Percentiles rank a stretch among this genome's conserved stretches.
Evolutionary conservation across 2,888 invertebrate species (phyloP).

Genomic region (Folsomia candida): DNA sequence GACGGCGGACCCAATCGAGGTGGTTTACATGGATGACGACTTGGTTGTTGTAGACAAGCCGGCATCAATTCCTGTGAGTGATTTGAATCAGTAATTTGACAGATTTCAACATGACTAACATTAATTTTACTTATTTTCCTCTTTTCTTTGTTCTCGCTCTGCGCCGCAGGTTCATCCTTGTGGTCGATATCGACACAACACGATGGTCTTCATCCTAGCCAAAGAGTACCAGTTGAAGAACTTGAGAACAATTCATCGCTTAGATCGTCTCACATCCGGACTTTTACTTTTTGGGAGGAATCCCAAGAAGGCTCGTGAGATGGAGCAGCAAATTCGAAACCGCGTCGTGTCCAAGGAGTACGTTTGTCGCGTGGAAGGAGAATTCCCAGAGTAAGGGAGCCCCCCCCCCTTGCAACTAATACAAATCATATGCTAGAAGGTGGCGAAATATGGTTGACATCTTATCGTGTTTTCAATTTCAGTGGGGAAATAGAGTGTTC

Average conservation of each 20-base stretch:
- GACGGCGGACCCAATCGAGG: slow-evolving; percentile 91
- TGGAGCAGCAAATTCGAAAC: slow-evolving; percentile 92
- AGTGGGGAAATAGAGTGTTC: slow-evolving; percentile 80
- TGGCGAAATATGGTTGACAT: background rate
- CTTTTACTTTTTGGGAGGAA: slow-evolving; percentile 89
- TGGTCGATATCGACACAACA: slow-evolving; percentile 95
- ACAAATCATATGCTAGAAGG: no score
- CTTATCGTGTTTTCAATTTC: slow-evolving; percentile 48
- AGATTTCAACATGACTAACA: slow-evolving; percentile 4
- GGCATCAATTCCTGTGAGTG: slow-evolving; percentile 98
- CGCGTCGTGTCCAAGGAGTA: slow-evolving; percentile 91
- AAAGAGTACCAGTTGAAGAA: slow-evolving; percentile 94
- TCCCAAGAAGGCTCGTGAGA: slow-evolving; percentile 86
- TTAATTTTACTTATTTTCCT: background rate
- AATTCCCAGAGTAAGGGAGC: slow-evolving; percentile 79
- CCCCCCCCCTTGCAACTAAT: no score
- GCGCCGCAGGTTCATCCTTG: slow-evolving; percentile 85
- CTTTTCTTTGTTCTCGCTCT: background rate
- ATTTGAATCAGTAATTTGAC: background rate
- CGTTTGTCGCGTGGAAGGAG: slow-evolving; percentile 89
- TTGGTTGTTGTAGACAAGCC: slow-evolving; percentile 99
- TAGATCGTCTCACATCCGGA: slow-evolving; percentile 78
- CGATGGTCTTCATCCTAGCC: slow-evolving; percentile 91
- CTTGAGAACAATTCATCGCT: slow-evolving; percentile 87
- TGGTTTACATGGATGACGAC: slow-evolving; percentile 97